Percentiles rank a stretch among this genome's conserved stretches.
These are phyloP conservation scores for Xestia ashworthii DNA, from an alignment of 2,888 invertebrate genomes.

Conservation along the genomic window DNA sequence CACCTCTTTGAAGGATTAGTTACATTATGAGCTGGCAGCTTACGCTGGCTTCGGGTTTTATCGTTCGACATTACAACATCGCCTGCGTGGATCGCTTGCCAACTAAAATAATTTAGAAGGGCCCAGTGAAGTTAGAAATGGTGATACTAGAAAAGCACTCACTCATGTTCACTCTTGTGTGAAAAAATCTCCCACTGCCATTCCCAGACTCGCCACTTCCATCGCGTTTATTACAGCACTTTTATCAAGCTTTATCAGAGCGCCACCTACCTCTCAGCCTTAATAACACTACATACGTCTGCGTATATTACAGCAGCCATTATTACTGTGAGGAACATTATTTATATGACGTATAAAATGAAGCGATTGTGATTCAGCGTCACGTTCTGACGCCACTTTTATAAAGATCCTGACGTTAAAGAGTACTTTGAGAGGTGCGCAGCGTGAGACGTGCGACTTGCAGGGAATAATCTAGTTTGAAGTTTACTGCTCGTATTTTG, in stretches of 20 bases:
- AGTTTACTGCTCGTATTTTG: conserved; percentile 48
- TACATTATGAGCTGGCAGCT: conserved; percentile 41
- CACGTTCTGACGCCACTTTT: conserved; percentile 69
- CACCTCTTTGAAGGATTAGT: conserved; percentile 52
- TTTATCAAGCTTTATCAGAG: conserved; percentile 46
- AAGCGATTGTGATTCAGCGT: conserved; percentile 75
- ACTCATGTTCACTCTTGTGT: neutral
- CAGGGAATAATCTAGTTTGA: conserved; percentile 50
- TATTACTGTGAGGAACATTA: conserved; percentile 58
- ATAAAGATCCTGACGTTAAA: conserved; percentile 59
- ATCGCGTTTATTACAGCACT: conserved; percentile 39
- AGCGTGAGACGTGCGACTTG: conserved; percentile 39
- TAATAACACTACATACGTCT: conserved; percentile 53
- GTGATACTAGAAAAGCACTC: neutral
- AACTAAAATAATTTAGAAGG: neutral
- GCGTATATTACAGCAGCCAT: conserved; percentile 48
- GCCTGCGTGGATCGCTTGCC: neutral
- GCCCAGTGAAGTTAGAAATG: neutral
- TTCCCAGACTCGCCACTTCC: conserved; percentile 9
- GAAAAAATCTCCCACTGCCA: conserved; percentile 6
- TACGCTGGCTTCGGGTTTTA: conserved; percentile 27
- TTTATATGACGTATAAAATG: conserved; percentile 70
- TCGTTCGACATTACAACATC: neutral
- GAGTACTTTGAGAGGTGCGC: conserved; percentile 58
- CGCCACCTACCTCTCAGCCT: conserved; percentile 28